Percentiles rank a stretch among this genome's conserved stretches.
phyloP scores from a whole-genome alignment of 2,113 vertebrate genomes.

The Apaloderma vittatum region DNA sequence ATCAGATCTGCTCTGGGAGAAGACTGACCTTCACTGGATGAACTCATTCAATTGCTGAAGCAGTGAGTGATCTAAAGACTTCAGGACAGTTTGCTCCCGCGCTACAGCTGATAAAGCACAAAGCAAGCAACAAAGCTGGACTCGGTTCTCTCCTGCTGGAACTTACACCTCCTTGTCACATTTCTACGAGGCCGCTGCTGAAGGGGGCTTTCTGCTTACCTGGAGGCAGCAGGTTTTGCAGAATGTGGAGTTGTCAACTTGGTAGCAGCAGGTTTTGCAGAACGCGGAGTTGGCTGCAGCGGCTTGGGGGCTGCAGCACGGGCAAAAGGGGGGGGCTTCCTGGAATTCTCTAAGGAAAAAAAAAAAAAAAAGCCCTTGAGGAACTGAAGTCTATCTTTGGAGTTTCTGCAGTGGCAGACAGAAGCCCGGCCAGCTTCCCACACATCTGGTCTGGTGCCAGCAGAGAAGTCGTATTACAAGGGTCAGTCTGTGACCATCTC shows the following conservation, averaged over 20 bases:
- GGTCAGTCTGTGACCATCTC: not conserved
- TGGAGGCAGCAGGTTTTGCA: not conserved
- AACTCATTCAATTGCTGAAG: not conserved
- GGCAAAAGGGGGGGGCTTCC: constrained; percentile 24
- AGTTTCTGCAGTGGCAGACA: not conserved
- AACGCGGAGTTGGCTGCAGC: not conserved
- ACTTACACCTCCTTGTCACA: no score
- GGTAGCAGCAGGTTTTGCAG: not conserved
- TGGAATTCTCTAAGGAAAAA: constrained; percentile 27
- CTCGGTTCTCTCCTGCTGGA: not conserved
- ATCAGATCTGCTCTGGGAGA: not conserved
- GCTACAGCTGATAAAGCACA: not conserved
- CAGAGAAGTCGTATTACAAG: not conserved
- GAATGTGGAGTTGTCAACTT: not conserved
- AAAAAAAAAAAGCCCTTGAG: not conserved
- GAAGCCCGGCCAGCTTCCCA: not conserved
- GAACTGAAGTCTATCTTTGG: not conserved
- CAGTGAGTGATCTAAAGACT: not conserved
- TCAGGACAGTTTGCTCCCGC: not conserved
- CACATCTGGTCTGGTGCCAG: not conserved
- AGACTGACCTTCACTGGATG: not conserved
- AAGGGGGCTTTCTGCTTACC: constrained; percentile 36
- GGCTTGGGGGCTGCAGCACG: not conserved
- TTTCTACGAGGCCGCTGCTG: not conserved
- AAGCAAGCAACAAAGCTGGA: not conserved